phyloP scores from a whole-genome alignment of 2,888 invertebrate genomes.

The Ramazzottius varieornatus region DNA sequence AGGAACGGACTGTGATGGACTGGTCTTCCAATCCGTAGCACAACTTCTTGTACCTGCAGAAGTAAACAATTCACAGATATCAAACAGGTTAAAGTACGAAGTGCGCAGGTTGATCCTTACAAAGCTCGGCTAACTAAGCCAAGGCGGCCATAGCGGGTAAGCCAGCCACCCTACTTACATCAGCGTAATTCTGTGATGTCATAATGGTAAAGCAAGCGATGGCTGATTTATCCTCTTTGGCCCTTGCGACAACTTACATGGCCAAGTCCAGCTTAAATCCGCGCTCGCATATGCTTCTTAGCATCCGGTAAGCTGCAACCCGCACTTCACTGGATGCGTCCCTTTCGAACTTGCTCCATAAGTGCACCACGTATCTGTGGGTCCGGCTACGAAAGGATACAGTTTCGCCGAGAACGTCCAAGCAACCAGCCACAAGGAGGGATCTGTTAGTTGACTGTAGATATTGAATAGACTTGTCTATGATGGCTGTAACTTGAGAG shows the following conservation, averaged over 20 bases:
- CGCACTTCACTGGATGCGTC: background rate
- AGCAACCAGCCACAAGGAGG: background rate
- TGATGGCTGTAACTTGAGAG: background rate
- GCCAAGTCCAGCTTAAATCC: background rate
- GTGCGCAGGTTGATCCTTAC: background rate
- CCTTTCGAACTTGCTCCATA: background rate
- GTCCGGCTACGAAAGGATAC: background rate
- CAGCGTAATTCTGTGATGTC: no score
- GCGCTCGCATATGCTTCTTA: background rate
- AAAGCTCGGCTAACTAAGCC: no score
- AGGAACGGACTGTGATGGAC: background rate
- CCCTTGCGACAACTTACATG: background rate
- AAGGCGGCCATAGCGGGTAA: no score
- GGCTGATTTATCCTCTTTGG: no score
- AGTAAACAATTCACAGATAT: background rate
- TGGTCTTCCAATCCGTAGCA: background rate
- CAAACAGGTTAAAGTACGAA: background rate
- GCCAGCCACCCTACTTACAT: no score
- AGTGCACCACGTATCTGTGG: background rate
- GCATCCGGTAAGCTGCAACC: background rate
- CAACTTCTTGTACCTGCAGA: background rate
- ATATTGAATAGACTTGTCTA: background rate
- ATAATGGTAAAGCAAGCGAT: no score
- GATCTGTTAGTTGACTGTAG: background rate
- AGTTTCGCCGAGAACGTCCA: background rate